Conservation (phyloP, 2,113 vertebrate species). For the Microcebus tavaratra region DNA sequence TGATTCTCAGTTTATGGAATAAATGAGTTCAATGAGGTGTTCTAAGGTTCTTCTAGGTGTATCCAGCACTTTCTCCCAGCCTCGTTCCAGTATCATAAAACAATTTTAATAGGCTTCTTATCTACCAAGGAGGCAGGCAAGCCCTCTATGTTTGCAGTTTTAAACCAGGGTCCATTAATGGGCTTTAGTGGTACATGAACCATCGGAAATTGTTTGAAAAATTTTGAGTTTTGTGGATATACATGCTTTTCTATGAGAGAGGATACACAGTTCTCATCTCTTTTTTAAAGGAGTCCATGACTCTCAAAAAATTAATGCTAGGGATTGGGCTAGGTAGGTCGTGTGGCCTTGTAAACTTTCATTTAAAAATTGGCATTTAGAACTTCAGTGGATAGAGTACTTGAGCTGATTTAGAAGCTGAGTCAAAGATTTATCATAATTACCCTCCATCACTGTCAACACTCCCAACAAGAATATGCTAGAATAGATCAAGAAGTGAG, state of each 20-base stretch:
- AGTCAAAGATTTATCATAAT: neutral
- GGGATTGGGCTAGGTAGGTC: neutral
- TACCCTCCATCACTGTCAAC: neutral
- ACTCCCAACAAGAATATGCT: neutral
- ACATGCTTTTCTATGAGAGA: neutral
- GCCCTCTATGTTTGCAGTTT: neutral
- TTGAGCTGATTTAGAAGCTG: neutral
- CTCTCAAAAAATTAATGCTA: neutral
- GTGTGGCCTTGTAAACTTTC: neutral
- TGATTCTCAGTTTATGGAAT: neutral
- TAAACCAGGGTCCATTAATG: neutral
- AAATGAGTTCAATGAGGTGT: neutral
- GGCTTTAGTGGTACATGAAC: neutral
- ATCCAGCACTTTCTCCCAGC: neutral
- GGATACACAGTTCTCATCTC: neutral
- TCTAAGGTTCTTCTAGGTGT: neutral
- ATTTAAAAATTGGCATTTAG: neutral
- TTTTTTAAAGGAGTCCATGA: neutral
- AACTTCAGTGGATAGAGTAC: too few species aligned
- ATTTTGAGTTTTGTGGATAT: neutral
- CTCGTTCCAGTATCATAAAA: neutral
- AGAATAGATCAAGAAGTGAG: neutral
- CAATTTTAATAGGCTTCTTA: neutral
- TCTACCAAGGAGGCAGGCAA: neutral
- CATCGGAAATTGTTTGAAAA: neutral